Percentiles rank a stretch among this genome's conserved stretches.
Evolutionary conservation across 2,888 invertebrate species (phyloP).

Genomic region (Melikaiella ostensackeni): DNA sequence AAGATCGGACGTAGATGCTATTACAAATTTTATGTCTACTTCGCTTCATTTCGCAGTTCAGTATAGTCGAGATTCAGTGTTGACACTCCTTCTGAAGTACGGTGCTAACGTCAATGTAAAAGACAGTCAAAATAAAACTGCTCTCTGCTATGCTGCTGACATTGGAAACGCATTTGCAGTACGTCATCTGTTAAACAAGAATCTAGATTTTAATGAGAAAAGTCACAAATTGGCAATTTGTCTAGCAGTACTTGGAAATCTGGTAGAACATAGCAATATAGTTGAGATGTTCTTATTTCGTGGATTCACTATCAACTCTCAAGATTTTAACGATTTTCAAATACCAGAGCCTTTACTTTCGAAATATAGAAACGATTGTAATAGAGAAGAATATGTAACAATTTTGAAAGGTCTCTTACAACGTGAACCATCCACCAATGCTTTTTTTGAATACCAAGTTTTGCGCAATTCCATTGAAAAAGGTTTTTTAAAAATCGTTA

Average conservation of each 20-base stretch:
- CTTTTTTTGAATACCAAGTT: conserved; percentile 22
- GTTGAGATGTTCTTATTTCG: background rate
- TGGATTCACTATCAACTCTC: background rate
- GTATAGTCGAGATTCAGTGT: background rate
- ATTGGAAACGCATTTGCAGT: background rate
- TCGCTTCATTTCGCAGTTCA: background rate
- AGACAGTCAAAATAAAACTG: background rate
- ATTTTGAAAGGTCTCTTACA: background rate
- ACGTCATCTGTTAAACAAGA: background rate
- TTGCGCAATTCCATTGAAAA: background rate
- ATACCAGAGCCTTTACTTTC: background rate
- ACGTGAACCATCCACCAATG: background rate
- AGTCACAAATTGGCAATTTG: conserved; percentile 22
- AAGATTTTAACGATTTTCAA: background rate
- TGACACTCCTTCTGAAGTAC: background rate
- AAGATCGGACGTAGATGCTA: background rate
- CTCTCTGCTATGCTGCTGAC: conserved; percentile 16
- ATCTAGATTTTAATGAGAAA: background rate
- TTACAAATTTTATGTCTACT: background rate
- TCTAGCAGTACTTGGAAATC: conserved; percentile 10
- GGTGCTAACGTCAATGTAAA: background rate
- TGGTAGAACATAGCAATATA: background rate
- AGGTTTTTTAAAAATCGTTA: background rate
- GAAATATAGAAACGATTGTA: background rate
- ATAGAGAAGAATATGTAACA: background rate